Conservation (phyloP, 2,888 invertebrate species). For the Lasioglossum pauxillum region DNA sequence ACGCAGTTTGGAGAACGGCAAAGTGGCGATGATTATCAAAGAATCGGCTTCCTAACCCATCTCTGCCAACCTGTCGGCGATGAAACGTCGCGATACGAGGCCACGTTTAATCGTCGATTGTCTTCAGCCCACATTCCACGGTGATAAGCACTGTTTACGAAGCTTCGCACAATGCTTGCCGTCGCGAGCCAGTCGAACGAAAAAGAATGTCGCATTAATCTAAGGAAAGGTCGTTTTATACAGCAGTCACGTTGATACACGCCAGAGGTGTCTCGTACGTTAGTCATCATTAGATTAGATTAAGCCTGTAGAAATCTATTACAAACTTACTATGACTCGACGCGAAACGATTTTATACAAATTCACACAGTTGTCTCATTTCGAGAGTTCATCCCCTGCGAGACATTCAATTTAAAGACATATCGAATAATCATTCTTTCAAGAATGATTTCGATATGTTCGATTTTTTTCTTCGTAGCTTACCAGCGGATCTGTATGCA, state of each 20-base stretch:
- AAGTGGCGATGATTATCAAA: not conserved
- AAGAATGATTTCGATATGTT: too few species aligned
- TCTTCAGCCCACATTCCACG: constrained; percentile 57
- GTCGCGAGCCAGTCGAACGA: constrained; percentile 13
- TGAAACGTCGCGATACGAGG: constrained; percentile 38
- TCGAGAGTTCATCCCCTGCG: too few species aligned
- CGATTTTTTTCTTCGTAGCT: too few species aligned
- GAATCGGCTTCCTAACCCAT: not conserved
- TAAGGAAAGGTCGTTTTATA: not conserved
- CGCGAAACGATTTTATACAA: too few species aligned
- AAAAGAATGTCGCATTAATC: constrained; percentile 25
- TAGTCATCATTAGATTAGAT: not conserved
- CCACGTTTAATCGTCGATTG: constrained; percentile 55
- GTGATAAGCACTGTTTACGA: constrained; percentile 59
- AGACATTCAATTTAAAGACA: too few species aligned
- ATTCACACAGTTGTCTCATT: too few species aligned
- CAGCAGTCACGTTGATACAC: not conserved
- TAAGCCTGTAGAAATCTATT: not conserved
- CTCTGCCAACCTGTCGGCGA: constrained; percentile 28
- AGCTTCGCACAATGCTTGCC: constrained; percentile 45
- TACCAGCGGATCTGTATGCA: too few species aligned
- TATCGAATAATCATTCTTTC: too few species aligned
- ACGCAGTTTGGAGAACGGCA: not conserved
- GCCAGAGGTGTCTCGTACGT: not conserved
- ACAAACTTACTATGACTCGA: not conserved